phyloP scores from a whole-genome alignment of 2,797 vertebrate genomes.

The Nannoperca obscura region DNA sequence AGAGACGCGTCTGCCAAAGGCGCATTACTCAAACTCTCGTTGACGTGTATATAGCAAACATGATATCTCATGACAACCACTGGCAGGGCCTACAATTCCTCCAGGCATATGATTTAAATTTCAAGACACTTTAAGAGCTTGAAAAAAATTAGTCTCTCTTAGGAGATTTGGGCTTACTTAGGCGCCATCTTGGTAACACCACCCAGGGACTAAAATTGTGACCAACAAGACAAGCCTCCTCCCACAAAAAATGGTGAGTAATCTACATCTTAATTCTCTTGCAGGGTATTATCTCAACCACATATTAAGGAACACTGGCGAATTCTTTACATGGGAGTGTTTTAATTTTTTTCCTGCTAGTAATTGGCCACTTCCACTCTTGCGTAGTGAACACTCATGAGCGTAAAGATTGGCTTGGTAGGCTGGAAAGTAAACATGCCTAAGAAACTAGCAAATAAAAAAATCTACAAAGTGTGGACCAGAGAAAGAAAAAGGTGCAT shows the following conservation, averaged over 20 bases:
- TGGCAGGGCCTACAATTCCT: constrained; percentile 65
- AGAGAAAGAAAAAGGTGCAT: constrained; percentile 10
- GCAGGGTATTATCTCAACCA: constrained; percentile 34
- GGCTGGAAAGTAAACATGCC: constrained; percentile 41
- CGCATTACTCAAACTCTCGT: constrained; percentile 65
- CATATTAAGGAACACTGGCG: constrained; percentile 25
- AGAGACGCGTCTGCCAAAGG: constrained; percentile 68
- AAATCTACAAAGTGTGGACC: constrained; percentile 6
- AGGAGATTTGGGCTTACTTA: constrained; percentile 45
- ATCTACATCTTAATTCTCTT: constrained; percentile 21
- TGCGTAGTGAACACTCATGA: constrained; percentile 43
- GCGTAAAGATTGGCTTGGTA: constrained; percentile 34
- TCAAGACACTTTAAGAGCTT: constrained; percentile 57
- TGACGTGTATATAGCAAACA: constrained; percentile 75
- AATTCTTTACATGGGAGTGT: constrained; percentile 28
- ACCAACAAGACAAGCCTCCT: constrained; percentile 46
- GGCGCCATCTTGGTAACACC: constrained; percentile 57
- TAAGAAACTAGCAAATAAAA: constrained; percentile 26
- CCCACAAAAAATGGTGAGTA: constrained; percentile 31
- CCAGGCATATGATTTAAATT: constrained; percentile 70
- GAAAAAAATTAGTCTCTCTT: constrained; percentile 45
- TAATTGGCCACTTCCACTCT: constrained; percentile 52
- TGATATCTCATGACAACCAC: constrained; percentile 75
- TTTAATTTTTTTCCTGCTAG: constrained; percentile 25
- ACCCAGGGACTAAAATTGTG: constrained; percentile 37